These are phyloP conservation scores for Dendrolimus pini DNA, from an alignment of 2,888 invertebrate species.

Conservation along the genomic window DNA sequence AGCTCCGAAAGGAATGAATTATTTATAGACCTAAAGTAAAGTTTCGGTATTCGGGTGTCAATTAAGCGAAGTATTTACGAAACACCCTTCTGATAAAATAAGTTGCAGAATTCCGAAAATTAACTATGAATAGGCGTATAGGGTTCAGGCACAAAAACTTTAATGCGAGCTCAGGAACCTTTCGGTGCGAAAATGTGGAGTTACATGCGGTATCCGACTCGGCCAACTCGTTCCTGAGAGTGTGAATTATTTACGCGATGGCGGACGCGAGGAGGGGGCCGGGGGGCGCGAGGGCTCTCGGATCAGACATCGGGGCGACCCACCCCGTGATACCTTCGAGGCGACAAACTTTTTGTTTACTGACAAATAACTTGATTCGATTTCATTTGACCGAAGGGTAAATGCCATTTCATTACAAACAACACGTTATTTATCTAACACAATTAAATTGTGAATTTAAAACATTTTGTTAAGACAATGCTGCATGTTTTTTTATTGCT, in stretches of 20 bases:
- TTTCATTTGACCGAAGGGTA: slow-evolving; percentile 26
- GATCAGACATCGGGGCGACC: slow-evolving; percentile 12
- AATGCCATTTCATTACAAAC: slow-evolving; percentile 7
- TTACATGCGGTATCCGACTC: slow-evolving; percentile 54
- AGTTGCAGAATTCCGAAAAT: slow-evolving; percentile 59
- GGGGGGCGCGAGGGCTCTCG: neutral
- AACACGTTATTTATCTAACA: slow-evolving; percentile 16
- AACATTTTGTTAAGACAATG: too few species aligned
- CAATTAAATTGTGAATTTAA: slow-evolving; percentile 5
- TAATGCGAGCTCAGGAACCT: slow-evolving; percentile 50
- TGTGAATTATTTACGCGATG: slow-evolving; percentile 58
- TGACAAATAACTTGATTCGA: slow-evolving; percentile 33
- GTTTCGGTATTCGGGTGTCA: slow-evolving; percentile 44
- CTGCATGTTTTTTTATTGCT: too few species aligned
- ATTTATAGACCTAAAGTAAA: slow-evolving; percentile 43
- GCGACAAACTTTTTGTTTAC: slow-evolving; percentile 43
- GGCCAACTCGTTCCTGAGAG: slow-evolving; percentile 42
- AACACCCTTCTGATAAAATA: slow-evolving; percentile 51
- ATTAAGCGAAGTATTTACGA: slow-evolving; percentile 58
- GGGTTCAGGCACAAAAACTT: slow-evolving; percentile 52
- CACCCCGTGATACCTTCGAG: slow-evolving; percentile 30
- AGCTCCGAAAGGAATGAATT: slow-evolving; percentile 31
- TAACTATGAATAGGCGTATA: slow-evolving; percentile 50
- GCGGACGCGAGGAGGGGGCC: slow-evolving; percentile 35
- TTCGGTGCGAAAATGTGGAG: slow-evolving; percentile 59